Evolutionary conservation across 2,797 vertebrate genomes (phyloP).

Genomic region (Myiotriccus ornatus): DNA sequence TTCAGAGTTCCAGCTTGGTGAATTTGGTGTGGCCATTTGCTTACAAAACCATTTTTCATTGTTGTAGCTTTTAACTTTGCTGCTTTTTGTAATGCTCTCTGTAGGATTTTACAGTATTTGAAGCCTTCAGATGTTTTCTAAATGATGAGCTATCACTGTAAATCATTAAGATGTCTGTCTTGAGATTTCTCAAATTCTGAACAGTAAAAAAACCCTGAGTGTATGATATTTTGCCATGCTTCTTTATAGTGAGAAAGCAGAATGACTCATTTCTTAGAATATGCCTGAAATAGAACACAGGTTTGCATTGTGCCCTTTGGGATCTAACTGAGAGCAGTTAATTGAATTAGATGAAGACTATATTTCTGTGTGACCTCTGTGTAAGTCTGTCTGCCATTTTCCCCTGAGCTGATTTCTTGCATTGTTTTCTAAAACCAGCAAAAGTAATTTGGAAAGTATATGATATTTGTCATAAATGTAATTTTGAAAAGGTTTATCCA

Average conservation of each 20-base stretch:
- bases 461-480: background rate
- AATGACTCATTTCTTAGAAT: background rate
- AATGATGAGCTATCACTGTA: background rate
- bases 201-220: background rate
- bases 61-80: background rate
- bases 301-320: background rate
- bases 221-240: fast-evolving
- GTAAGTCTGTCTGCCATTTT: background rate
- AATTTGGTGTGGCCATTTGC: background rate
- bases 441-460: background rate
- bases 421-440: background rate
- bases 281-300: background rate
- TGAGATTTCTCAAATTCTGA: background rate
- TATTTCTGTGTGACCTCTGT: background rate
- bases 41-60: background rate
- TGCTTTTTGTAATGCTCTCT: background rate
- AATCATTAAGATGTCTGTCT: background rate
- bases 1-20: background rate
- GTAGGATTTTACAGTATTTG: background rate
- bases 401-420: background rate
- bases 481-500: background rate
- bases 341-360: constrained; percentile 16
- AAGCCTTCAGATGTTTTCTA: background rate
- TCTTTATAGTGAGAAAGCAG: background rate
- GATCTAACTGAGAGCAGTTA: background rate